Percentiles rank a stretch among this genome's conserved stretches.
Conservation (phyloP, 2,113 vertebrate species). For the Eidolon helvum region DNA sequence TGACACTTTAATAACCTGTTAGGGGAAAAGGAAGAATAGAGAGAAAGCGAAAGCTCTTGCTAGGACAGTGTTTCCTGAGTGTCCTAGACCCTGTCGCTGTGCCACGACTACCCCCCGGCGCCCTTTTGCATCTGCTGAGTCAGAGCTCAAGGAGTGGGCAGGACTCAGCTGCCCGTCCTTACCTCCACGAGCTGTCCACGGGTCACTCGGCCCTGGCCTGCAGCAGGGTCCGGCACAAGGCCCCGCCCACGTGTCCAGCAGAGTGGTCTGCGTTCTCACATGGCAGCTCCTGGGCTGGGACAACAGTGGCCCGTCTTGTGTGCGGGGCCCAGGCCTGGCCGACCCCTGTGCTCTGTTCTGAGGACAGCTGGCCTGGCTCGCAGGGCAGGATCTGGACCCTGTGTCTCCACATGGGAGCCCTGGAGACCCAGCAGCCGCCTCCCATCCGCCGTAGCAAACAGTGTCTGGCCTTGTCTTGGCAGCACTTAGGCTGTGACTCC, state of each 20-base stretch:
- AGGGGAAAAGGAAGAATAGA: not conserved
- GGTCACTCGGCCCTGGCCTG: not conserved
- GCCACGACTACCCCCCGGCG: rapidly evolving
- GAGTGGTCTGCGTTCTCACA: no score
- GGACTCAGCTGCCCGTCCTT: not conserved
- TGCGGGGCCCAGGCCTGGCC: no score
- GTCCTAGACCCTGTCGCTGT: not conserved
- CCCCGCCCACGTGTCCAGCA: no score
- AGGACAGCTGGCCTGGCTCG: not conserved
- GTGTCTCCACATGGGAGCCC: no score
- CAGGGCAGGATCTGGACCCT: no score
- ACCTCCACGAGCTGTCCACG: rapidly evolving
- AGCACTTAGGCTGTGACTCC: not conserved
- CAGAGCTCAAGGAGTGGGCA: not conserved
- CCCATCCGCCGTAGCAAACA: rapidly evolving
- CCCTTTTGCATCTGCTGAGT: rapidly evolving
- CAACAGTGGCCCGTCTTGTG: no score
- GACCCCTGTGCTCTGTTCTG: no score
- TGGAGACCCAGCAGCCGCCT: rapidly evolving
- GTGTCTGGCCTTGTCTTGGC: not conserved
- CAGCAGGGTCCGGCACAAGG: no score
- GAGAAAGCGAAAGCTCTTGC: no score
- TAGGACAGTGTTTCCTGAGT: rapidly evolving
- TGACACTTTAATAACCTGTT: not conserved
- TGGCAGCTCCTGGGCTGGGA: no score